A percentile compares a stretch with the other conserved stretches of the same genome.
These are phyloP conservation scores for Prionailurus bengalensis DNA, from an alignment of 2,113 vertebrate species.

Conservation along the genomic window DNA sequence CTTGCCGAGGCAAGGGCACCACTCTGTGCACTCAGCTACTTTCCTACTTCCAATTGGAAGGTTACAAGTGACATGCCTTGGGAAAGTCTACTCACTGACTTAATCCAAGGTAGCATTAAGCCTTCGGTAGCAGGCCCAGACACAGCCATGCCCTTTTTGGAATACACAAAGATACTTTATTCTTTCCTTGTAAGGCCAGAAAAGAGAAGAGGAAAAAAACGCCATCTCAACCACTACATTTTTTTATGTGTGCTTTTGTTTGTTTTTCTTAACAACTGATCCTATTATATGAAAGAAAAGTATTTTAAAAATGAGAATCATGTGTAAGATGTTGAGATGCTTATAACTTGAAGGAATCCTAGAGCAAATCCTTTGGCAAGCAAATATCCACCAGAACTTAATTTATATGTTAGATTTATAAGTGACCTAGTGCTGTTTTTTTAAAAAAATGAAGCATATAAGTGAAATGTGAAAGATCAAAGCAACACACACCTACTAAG, in stretches of 20 bases:
- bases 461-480: background rate
- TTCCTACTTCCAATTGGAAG: background rate
- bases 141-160: background rate
- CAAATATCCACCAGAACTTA: background rate
- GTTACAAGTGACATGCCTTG: background rate
- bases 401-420: background rate
- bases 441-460: background rate
- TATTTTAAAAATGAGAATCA: constrained; percentile 22
- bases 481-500: background rate
- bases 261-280: background rate
- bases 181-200: background rate
- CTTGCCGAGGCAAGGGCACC: background rate
- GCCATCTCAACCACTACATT: background rate
- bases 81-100: background rate
- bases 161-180: background rate
- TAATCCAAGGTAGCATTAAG: background rate
- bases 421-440: background rate
- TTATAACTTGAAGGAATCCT: background rate
- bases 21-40: background rate
- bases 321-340: background rate
- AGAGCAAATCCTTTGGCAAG: background rate
- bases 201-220: background rate
- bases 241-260: background rate
- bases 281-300: background rate
- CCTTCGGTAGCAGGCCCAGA: too few species aligned